Conservation (phyloP, 1,140 invertebrate species). For the Drosophila simulans region DNA sequence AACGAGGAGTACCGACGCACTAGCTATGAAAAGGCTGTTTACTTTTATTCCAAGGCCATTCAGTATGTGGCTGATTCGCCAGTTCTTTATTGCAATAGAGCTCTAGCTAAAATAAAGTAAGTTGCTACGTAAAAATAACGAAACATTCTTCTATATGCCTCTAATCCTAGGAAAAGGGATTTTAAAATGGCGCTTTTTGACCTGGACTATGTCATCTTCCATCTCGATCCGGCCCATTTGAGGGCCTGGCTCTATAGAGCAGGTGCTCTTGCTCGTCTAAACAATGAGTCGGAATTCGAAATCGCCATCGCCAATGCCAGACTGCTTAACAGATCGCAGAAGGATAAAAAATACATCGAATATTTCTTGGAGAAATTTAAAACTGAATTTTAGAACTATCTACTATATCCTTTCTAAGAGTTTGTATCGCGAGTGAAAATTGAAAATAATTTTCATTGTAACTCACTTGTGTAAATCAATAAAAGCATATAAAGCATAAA, state of each 20-base stretch:
- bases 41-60: conserved; percentile 36
- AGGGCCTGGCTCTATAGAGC: conserved; percentile 56
- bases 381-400: conserved; percentile 31
- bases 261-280: conserved; percentile 42
- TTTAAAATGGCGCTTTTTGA: conserved; percentile 39
- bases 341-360: conserved; percentile 32
- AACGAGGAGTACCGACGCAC: conserved; percentile 48
- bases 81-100: conserved; percentile 55
- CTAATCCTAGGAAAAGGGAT: conserved; percentile 12
- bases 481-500: conserved; percentile 10
- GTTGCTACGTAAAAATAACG: neutral
- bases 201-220: conserved; percentile 36
- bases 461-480: neutral
- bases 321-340: conserved; percentile 17
- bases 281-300: conserved; percentile 41
- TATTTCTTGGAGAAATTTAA: conserved; percentile 43
- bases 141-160: neutral
- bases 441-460: conserved; percentile 9
- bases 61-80: conserved; percentile 51
- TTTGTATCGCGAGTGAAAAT: neutral
- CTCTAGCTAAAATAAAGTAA: conserved; percentile 55
- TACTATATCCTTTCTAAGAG: neutral
- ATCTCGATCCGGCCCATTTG: conserved; percentile 18
- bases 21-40: conserved; percentile 46
- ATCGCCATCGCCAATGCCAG: conserved; percentile 26